phyloP scores from a whole-genome alignment of 2,888 invertebrate genomes.

The Biston stratarius region DNA sequence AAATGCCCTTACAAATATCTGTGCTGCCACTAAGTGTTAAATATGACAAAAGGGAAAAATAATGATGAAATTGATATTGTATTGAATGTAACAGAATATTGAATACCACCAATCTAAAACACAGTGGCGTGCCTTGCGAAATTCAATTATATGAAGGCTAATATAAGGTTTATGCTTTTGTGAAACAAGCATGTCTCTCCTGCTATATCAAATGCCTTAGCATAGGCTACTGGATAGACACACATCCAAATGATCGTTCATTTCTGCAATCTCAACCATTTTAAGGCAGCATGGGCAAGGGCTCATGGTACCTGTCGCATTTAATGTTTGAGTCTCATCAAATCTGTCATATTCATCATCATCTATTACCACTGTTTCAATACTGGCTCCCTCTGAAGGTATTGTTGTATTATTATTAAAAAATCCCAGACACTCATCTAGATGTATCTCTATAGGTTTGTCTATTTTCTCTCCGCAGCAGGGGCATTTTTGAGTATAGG shows the following conservation, averaged over 20 bases:
- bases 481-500: constrained; percentile 66
- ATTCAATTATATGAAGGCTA: background rate
- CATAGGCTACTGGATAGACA: constrained; percentile 55
- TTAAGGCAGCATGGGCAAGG: constrained; percentile 88
- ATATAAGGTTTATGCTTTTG: background rate
- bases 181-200: background rate
- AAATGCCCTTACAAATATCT: too few species aligned
- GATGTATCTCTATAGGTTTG: constrained; percentile 73
- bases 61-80: too few species aligned
- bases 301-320: constrained; percentile 76
- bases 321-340: constrained; percentile 70
- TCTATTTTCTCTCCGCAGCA: constrained; percentile 71
- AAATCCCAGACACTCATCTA: constrained; percentile 82
- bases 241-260: constrained; percentile 87
- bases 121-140: background rate
- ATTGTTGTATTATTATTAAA: constrained; percentile 77
- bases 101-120: too few species aligned
- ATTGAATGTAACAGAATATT: too few species aligned
- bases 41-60: too few species aligned
- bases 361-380: constrained; percentile 64
- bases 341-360: constrained; percentile 67
- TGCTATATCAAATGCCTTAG: background rate
- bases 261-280: constrained; percentile 79
- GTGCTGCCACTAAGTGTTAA: too few species aligned
- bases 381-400: constrained; percentile 63